Base-by-base conservation (phyloP, 2,113 vertebrate genomes). In the Antennarius striatus region DNA sequence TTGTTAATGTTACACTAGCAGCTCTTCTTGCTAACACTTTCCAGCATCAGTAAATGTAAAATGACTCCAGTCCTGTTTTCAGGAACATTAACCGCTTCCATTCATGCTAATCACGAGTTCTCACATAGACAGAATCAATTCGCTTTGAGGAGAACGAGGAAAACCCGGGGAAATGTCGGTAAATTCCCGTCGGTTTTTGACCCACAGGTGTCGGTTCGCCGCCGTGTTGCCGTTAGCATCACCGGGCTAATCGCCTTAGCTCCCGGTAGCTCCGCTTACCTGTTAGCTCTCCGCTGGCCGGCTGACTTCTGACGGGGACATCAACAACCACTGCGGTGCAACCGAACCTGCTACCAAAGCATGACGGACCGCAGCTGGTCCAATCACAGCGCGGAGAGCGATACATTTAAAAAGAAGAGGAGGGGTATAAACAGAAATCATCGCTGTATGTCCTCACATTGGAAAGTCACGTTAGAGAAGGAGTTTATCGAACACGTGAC, bases 241-340 rank as follows among this genome's bases (percentile, higher is more conserved):
- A 8, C 4, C 13, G 0, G 30, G 60, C 3, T 82, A 77, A 82
- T 73, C 50, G 64, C 56, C 63, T 81, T 79, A 76, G 8, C 30
- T n/a, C 16, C 46, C 2, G 1, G 17, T 14, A 0, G 14, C 30
- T 1, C 1, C 1, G 6, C 49, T 73, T 59, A 84, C 77, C 81
- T 55, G 77, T 17, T 73, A 65, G 56, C 55, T 52, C 58, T 48
- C 48, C 47, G 42, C 51, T 6, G 51, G 1, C 6, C 11, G 2
- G 3, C 13, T 89, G 86, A 91, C 80, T 91, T 77, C 64, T 90
- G 88, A 90, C 71, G 43, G 63, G 29, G 3, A 59, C 74, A 10
- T 81, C 84, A 87, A 81, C 66, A 69, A 48, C 57, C 71, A 3
- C 14, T 1, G 4, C 28, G 0, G 66, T 15, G 50, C 79, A 89